Conservation (phyloP, 2,888 invertebrate species). For the Pantelozetes paolii region DNA sequence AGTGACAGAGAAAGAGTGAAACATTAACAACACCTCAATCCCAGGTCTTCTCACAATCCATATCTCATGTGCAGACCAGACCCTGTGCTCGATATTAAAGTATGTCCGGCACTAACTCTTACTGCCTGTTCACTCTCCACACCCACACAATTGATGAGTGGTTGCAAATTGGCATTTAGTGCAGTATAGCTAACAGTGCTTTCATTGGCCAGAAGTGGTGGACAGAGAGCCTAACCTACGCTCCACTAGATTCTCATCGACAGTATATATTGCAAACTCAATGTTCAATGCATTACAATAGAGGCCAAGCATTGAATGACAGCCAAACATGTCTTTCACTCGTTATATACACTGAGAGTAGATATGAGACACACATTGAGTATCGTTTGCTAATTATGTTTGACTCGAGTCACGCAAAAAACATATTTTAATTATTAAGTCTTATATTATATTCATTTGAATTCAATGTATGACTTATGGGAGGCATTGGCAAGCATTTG, state of each 20-base stretch:
- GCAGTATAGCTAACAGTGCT: neutral
- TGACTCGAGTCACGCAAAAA: conserved; percentile 2
- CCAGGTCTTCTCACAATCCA: neutral
- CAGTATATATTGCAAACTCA: neutral
- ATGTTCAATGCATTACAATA: neutral
- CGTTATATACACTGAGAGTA: neutral
- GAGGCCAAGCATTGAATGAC: neutral
- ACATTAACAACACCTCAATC: neutral
- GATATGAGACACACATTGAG: neutral
- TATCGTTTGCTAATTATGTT: neutral
- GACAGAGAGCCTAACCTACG: conserved; percentile 15
- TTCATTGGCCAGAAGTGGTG: conserved; percentile 3
- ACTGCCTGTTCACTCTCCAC: neutral
- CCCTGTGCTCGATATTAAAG: no score
- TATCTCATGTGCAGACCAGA: neutral
- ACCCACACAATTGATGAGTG: neutral
- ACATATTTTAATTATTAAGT: conserved; percentile 31
- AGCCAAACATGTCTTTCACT: conserved; percentile 6
- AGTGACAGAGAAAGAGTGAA: neutral
- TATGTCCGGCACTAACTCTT: no score
- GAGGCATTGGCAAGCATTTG: neutral
- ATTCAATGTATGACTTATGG: neutral
- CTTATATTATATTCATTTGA: conserved; percentile 2
- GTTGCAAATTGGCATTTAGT: neutral
- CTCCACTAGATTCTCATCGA: neutral